Evolutionary conservation across 2,797 vertebrate species (phyloP).

Genomic region (Siniperca scherzeri): DNA sequence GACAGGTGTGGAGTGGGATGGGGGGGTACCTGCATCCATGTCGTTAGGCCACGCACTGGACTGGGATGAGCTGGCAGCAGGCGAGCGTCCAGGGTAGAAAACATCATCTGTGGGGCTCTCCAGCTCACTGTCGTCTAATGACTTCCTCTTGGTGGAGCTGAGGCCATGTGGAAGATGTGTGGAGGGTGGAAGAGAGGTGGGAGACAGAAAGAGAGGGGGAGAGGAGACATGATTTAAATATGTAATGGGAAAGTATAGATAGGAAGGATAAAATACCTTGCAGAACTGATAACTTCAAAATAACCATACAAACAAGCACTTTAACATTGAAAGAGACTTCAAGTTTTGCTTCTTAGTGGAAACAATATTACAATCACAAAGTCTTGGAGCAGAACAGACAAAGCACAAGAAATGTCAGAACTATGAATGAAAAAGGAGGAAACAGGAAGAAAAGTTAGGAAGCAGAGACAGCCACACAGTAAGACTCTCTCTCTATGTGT

Average conservation of each 20-base stretch:
- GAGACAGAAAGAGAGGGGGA: constrained; percentile 24
- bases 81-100: constrained; percentile 94
- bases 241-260: neutral
- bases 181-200: constrained; percentile 1
- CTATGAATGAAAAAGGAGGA: constrained; percentile 51
- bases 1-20: constrained; percentile 33
- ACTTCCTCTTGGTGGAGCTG: constrained; percentile 95
- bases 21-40: constrained; percentile 91
- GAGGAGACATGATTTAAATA: constrained; percentile 15
- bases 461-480: constrained; percentile 49
- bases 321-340: neutral
- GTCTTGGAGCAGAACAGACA: constrained; percentile 49
- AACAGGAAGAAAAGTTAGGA: constrained; percentile 53
- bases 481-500: constrained; percentile 25
- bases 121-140: constrained; percentile 96
- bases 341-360: constrained; percentile 23
- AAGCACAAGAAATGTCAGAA: constrained; percentile 51
- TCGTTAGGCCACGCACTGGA: constrained; percentile 95
- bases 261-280: constrained; percentile 11
- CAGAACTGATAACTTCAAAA: neutral
- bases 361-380: constrained; percentile 18
- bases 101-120: constrained; percentile 97
- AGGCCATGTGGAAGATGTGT: constrained; percentile 29
- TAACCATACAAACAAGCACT: constrained; percentile 18
- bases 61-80: constrained; percentile 95